Evolutionary conservation across 1,140 invertebrate species (phyloP), one percentile per base, ranked within the genome.

Genomic region (Procambarus virginalis): DNA sequence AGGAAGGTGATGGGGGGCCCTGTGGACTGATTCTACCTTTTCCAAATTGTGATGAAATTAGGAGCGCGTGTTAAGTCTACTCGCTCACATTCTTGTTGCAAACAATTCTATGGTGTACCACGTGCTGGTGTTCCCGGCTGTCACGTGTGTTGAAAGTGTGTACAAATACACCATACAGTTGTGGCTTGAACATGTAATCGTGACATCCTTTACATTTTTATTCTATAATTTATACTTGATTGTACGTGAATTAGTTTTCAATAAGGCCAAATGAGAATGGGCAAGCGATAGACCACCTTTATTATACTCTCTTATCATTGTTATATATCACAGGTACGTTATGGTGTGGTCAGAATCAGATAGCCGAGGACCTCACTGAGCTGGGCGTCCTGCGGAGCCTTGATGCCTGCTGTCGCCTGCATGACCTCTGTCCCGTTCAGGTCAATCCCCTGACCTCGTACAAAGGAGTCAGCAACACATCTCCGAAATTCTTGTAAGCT

Each of bases 291-390:
- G 49, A 55, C 34, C 5, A 49, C 46, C 12, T 12, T 68, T 68
- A n/a, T 14, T 46, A 34, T 8, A 17, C 14, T 78, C 20, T 46
- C 20, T 2, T 2, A 4, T 34, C 3, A 14, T 6, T 5, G n/a
- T 3, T 20, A 20, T 49, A 2, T 10, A 20, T 4, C 68, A 14
- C 68, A 84, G 83, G 83, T 12, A 75, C 83, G 60, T 6, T 84
- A 46, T 84, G 83, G 83, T 84, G 83, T 34, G 83, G 83, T 10
- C 17, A 51, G 14, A 68, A 68, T 2, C 68, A 73, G 8, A 45
- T 49, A 10, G 70, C 91, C 93, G 68, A 93, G 94, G 58, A 79
- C 60, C 22, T 78, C n/a, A 45, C 48, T 8, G 48, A 81, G 22
- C 82, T 91, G 0, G 89, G 89, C 3, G 78, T 55, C 34, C 49